Percentiles rank a stretch among this genome's conserved stretches.
Conservation (phyloP, 1,140 invertebrate genomes). For the Trialeurodes vaporariorum region DNA sequence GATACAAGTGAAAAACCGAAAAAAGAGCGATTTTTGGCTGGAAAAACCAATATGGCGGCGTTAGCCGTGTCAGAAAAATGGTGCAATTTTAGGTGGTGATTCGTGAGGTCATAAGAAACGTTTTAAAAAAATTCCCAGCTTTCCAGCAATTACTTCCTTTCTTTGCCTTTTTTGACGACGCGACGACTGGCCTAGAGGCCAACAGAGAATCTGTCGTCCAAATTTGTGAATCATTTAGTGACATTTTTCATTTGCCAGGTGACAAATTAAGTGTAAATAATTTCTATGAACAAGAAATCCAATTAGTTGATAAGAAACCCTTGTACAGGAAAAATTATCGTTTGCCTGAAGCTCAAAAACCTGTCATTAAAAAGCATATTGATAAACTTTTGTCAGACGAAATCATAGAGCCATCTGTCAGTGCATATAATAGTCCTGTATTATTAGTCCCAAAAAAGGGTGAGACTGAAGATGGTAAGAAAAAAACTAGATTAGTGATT, state of each 20-base stretch:
- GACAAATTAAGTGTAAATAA: not conserved
- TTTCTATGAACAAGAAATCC: slow-evolving; percentile 24
- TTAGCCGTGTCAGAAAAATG: too few relatives aligned
- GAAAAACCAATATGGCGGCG: too few relatives aligned
- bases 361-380: slow-evolving; percentile 31
- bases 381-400: slow-evolving; percentile 16
- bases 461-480: not conserved
- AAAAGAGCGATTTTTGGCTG: too few relatives aligned
- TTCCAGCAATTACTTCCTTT: too few relatives aligned
- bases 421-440: slow-evolving; percentile 10
- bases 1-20: too few relatives aligned
- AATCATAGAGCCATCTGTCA: slow-evolving; percentile 14
- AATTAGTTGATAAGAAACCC: slow-evolving; percentile 15
- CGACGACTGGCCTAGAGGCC: too few relatives aligned
- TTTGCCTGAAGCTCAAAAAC: slow-evolving; percentile 28
- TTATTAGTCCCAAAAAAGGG: slow-evolving; percentile 15
- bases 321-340: slow-evolving; percentile 28
- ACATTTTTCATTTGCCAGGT: not conserved
- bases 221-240: not conserved
- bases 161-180: too few relatives aligned
- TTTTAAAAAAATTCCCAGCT: too few relatives aligned
- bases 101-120: too few relatives aligned
- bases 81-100: too few relatives aligned
- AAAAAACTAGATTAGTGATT: slow-evolving; percentile 17
- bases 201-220: too few relatives aligned